Conservation (phyloP, 2,888 invertebrate species). For the Aleiodes alternator region DNA sequence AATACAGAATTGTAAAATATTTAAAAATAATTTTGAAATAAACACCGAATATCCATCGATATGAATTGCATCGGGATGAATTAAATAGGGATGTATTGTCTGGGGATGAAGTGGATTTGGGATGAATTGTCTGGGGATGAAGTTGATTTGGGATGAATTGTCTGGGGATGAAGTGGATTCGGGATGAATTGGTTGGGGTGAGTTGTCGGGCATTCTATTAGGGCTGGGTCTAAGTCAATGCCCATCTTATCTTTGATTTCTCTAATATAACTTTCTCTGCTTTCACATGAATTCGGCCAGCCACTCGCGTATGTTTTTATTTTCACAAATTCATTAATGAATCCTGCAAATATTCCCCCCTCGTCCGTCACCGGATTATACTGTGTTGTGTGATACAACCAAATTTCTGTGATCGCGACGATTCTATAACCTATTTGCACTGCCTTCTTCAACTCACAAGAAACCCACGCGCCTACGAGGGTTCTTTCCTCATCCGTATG, state of each 20-base stretch:
- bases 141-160: no score
- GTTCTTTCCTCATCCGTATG: neutral
- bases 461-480: neutral
- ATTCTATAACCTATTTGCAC: neutral
- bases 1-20: no score
- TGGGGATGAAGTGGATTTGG: no score
- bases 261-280: conserved; percentile 40
- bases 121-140: no score
- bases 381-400: conserved; percentile 60
- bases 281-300: conserved; percentile 51
- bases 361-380: conserved; percentile 45
- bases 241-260: conserved; percentile 49
- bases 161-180: no score
- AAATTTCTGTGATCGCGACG: conserved; percentile 56
- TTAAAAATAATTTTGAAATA: no score
- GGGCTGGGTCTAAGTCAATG: conserved; percentile 51
- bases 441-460: neutral
- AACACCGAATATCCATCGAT: no score
- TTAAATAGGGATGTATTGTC: no score
- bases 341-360: conserved; percentile 58
- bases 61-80: no score
- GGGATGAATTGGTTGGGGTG: no score
- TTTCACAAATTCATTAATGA: conserved; percentile 62
- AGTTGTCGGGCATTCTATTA: no score
- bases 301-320: conserved; percentile 60